Evolutionary conservation across 2,888 invertebrate genomes (phyloP), one percentile per base, ranked within the genome.

Genomic region (Zaprionus obscuricornis): DNA sequence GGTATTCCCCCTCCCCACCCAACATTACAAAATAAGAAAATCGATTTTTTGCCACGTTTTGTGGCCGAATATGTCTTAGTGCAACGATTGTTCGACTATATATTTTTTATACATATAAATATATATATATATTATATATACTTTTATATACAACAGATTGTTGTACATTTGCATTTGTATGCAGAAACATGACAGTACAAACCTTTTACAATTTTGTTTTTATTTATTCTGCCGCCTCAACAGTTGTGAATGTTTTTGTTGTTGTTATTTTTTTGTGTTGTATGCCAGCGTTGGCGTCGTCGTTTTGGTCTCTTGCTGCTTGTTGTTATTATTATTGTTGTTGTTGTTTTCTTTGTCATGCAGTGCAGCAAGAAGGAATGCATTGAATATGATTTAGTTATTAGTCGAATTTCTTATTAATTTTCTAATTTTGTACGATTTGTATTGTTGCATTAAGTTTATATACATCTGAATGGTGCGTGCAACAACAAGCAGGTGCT

Each of bases 201-300:
- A 74, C 74, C 70, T 71, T 74, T 57, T 47, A 64, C 39, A 43
- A 37, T 74, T 24, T 51, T 46, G 47, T 56, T 43, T 39, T 39
- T 13, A 4, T 8, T n/a, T 13, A 33, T 62, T 57, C 58, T 62
- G 66, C 65, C 73, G 76, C 73, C 56, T 60, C 81, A 83, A 83
- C 76, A 43, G 42, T 63, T 55, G 26, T 37, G 8, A 16, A 47
- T 34, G 42, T 56, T 62, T 45, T 31, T 52, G 16, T 43, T 26
- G 51, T 45, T 33, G 29, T 26, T 20, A 56, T 40, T 47, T 68
- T 54, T 31, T 54, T 51, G 45, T 14, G 42, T 18, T 42, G 27
- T 36, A 39, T 56, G 47, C 46, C 51, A 36, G 47, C 39, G 66
- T 68, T 64, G 47, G 66, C 55, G 71, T 70, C 33, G 45, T 47